A percentile compares a stretch with the other conserved stretches of the same genome.
Conservation (phyloP, 2,888 invertebrate genomes). For the Lithophane socia region DNA sequence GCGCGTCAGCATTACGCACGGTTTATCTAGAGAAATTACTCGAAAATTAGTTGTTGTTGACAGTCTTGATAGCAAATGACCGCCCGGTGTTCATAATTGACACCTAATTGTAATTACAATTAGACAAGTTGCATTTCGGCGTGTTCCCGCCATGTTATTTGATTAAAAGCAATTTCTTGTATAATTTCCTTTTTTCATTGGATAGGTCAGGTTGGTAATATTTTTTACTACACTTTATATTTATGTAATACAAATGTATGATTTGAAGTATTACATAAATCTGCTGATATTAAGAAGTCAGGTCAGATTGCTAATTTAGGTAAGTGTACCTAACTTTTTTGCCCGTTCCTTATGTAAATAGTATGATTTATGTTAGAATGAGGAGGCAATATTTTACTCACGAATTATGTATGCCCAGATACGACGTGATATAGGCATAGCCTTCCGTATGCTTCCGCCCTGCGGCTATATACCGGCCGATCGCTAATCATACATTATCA, state of each 20-base stretch:
- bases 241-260: background rate
- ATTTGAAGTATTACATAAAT: conserved; percentile 29
- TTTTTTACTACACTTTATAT: background rate
- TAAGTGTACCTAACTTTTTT: conserved; percentile 7
- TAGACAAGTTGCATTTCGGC: conserved; percentile 1
- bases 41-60: conserved; percentile 2
- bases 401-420: conserved; percentile 45
- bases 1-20: conserved; percentile 19
- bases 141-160: conserved; percentile 16
- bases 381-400: conserved; percentile 50
- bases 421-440: conserved; percentile 33
- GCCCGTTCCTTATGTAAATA: conserved; percentile 28
- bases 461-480: conserved; percentile 26
- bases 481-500: conserved; percentile 41
- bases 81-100: conserved; percentile 6
- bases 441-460: conserved; percentile 61
- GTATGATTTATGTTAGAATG: conserved; percentile 28
- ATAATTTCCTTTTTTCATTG: conserved; percentile 1
- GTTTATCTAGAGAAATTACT: conserved; percentile 8
- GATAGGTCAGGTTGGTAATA: background rate
- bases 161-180: conserved; percentile 6
- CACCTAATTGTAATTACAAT: conserved; percentile 21
- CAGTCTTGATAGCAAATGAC: conserved; percentile 1
- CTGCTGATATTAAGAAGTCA: conserved; percentile 23
- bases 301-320: conserved; percentile 34